Percentiles rank a stretch among this genome's conserved stretches.
phyloP scores from a whole-genome alignment of 2,888 invertebrate genomes.

The Mechanitis mazaeus region DNA sequence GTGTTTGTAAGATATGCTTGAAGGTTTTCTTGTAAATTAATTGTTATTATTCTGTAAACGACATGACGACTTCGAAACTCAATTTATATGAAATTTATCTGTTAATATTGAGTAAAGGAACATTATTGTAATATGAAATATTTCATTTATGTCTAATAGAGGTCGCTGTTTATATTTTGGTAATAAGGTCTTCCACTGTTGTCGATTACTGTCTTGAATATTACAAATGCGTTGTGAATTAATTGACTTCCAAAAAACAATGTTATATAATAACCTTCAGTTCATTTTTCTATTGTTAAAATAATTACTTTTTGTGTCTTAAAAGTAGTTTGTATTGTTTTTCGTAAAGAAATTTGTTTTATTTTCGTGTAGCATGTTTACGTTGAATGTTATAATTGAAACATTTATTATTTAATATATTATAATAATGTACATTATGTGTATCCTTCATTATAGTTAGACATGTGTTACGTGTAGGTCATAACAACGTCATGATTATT shows the following conservation, averaged over 20 bases:
- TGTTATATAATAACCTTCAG: background rate
- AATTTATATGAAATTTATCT: background rate
- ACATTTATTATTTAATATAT: background rate
- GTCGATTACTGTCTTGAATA: conserved; percentile 27
- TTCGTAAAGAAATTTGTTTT: no score
- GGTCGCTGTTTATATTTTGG: conserved; percentile 8
- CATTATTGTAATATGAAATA: background rate
- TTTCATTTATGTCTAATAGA: background rate
- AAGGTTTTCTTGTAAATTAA: no score
- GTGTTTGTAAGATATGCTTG: conserved; percentile 5
- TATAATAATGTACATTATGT: conserved; percentile 34
- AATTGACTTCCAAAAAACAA: conserved; percentile 22
- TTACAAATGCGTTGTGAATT: conserved; percentile 31
- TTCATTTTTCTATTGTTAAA: no score
- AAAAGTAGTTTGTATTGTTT: no score
- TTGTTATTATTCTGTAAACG: no score
- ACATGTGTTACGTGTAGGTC: conserved; percentile 37
- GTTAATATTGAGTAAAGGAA: background rate
- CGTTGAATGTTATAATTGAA: background rate
- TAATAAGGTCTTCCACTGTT: conserved; percentile 31
- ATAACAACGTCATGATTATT: conserved; percentile 44
- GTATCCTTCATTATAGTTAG: conserved; percentile 38
- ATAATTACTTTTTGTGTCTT: no score
- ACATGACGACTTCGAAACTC: background rate
- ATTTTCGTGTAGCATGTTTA: no score